Evolutionary conservation across 2,888 invertebrate species (phyloP), one percentile per base, ranked within the genome.

Genomic region (Drosophila birchii): DNA sequence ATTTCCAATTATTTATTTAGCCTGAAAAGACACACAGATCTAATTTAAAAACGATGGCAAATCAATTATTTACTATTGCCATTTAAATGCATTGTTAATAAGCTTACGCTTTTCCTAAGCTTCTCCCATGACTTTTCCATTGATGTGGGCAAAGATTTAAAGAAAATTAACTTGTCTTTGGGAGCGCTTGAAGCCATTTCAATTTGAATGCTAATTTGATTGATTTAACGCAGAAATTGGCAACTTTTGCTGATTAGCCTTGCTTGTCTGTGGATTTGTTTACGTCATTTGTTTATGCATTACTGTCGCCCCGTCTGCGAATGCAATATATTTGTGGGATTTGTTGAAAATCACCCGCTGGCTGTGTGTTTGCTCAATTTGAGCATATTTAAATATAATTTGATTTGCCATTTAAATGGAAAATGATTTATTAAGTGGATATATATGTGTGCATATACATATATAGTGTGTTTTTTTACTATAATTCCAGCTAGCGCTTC

Each of bases 371-470:
- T 61, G 63, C 60, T 64, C 51, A 67, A 72, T 83, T 78, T 56
- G 53, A 60, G 56, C 68, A 54, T 64, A 80, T 74, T 84, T 78
- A 66, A 64, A 76, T 71, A 73, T 66, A 78, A 80, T 84, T 76
- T 73, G 67, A 78, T 78, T 80, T 81, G 64, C 41, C 76, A 66
- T 73, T 76, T 67, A 44, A 69, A 73, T 70, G 69, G 45, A 41
- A 73, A 76, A 76, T 78, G 73, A 84, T 76, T 80, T 81, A 80
- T 78, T 75, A 72, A 78, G 59, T 74, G 43, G 47, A 20, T 36
- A 53, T 23, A 26, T 18, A n/a, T 32, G 32, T n/a, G 34, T n/a
- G n/a, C n/a, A n/a, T n/a, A n/a, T n/a, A n/a, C n/a, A n/a, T n/a
- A n/a, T n/a, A 2, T 11, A 34, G 11, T 29, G 32, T 38, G 29